phyloP scores from a whole-genome alignment of 2,113 vertebrate genomes.

The Pelodiscus sinensis region DNA sequence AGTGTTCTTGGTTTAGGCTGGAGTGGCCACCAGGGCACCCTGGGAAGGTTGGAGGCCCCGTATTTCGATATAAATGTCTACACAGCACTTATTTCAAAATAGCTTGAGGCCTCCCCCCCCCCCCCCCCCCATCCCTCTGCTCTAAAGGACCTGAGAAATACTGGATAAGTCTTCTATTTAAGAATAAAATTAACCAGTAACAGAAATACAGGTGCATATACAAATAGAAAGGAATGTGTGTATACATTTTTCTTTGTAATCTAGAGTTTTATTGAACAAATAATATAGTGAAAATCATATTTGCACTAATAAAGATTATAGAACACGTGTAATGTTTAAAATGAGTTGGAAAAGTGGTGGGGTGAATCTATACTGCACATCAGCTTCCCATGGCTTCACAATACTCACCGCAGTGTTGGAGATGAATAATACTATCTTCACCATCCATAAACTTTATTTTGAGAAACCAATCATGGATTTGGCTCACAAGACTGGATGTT shows the following conservation, averaged over 20 bases:
- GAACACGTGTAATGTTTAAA: not conserved
- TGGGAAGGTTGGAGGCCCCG: too few species aligned
- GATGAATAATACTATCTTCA: not conserved
- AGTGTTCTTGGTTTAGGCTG: too few species aligned
- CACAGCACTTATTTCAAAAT: too few species aligned
- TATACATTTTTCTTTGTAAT: not conserved
- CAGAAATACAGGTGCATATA: not conserved
- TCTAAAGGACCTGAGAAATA: too few species aligned
- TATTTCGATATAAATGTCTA: not conserved
- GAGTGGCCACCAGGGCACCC: too few species aligned
- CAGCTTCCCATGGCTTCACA: not conserved
- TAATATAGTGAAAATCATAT: not conserved
- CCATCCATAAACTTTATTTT: not conserved
- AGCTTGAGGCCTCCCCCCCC: too few species aligned
- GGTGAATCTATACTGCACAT: not conserved
- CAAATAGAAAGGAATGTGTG: not conserved
- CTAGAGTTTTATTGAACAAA: not conserved
- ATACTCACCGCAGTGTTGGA: not conserved
- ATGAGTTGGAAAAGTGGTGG: not conserved
- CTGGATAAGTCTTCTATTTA: not conserved
- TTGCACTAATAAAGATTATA: not conserved
- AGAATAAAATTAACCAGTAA: not conserved
- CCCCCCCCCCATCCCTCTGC: too few species aligned
- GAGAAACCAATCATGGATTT: not conserved
- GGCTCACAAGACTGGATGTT: not conserved